Evolutionary conservation across 1,140 invertebrate genomes (phyloP).

Genomic region (Dendrolimus punctatus): DNA sequence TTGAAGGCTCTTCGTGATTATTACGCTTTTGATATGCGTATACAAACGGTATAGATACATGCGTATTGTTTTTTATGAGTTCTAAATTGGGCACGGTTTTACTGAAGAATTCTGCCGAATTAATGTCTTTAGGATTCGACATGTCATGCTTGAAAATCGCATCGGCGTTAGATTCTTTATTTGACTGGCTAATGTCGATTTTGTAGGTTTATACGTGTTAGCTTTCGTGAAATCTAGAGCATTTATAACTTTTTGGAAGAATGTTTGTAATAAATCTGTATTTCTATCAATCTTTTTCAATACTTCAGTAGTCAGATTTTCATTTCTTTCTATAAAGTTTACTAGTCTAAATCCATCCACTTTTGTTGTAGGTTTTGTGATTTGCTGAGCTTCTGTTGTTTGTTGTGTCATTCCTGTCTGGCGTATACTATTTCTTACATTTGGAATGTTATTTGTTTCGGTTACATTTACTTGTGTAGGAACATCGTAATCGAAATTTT

Average conservation of each 20-base stretch:
- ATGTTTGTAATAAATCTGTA: slow-evolving; percentile 30
- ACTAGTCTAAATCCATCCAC: slow-evolving; percentile 7
- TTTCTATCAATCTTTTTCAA: slow-evolving; percentile 38
- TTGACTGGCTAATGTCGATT: slow-evolving; percentile 2
- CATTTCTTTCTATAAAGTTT: slow-evolving; percentile 25
- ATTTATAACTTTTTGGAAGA: slow-evolving; percentile 31
- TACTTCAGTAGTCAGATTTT: slow-evolving; percentile 31
- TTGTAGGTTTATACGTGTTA: not conserved
- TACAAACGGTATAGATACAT: slow-evolving; percentile 23
- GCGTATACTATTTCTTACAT: slow-evolving; percentile 1
- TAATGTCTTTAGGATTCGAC: not conserved
- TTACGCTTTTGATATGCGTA: slow-evolving; percentile 28
- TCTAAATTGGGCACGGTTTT: slow-evolving; percentile 1
- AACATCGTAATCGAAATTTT: slow-evolving; percentile 5
- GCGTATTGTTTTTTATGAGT: slow-evolving; percentile 13
- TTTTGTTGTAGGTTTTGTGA: slow-evolving; percentile 5
- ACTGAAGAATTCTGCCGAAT: not conserved
- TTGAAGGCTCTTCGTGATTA: slow-evolving; percentile 16
- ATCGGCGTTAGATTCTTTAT: too few species aligned
- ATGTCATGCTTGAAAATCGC: too few species aligned
- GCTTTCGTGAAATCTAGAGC: slow-evolving; percentile 1
- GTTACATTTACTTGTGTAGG: not conserved
- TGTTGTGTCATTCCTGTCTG: not conserved
- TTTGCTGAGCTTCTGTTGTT: slow-evolving; percentile 1
- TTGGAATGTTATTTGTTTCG: not conserved